These are phyloP conservation scores for Zygothrica quintamaculata DNA, from an alignment of 2,888 invertebrate genomes.

Conservation along the genomic window DNA sequence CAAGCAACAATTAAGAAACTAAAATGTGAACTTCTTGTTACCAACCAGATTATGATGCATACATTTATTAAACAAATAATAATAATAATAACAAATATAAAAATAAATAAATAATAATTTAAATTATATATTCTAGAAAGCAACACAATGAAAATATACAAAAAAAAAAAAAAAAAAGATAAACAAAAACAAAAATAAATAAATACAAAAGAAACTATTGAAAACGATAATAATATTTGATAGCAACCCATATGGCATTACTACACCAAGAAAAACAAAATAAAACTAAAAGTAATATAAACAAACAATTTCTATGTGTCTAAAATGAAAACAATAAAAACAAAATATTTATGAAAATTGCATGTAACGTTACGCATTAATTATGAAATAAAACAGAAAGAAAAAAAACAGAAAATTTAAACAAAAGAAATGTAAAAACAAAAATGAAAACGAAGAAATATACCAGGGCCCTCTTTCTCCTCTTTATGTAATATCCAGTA, in stretches of 20 bases:
- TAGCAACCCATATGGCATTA: slow-evolving; percentile 58
- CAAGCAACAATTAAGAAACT: slow-evolving; percentile 49
- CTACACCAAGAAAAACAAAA: slow-evolving; percentile 20
- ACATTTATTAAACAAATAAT: slow-evolving; percentile 7
- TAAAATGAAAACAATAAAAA: slow-evolving; percentile 25
- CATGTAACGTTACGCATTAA: slow-evolving; percentile 46
- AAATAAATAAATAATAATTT: slow-evolving; percentile 18
- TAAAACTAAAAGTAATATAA: no score
- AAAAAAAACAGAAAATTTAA: slow-evolving; percentile 20
- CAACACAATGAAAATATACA: no score
- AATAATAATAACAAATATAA: neutral
- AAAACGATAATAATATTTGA: slow-evolving; percentile 74
- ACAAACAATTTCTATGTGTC: slow-evolving; percentile 58
- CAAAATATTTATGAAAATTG: slow-evolving; percentile 35
- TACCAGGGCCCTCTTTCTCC: neutral
- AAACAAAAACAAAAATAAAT: slow-evolving; percentile 56
- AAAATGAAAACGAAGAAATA: no score
- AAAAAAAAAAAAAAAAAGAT: slow-evolving; percentile 62
- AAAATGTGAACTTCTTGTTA: slow-evolving; percentile 56
- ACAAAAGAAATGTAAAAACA: no score
- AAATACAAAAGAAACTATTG: slow-evolving; percentile 66
- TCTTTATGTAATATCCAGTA: no score
- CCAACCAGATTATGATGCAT: slow-evolving; percentile 41
- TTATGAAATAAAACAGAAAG: no score
- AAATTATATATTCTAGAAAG: slow-evolving; percentile 43